A percentile compares a stretch with the other conserved stretches of the same genome.
Evolutionary conservation across 1,140 invertebrate species (phyloP).

Genomic region (Ips typographus): DNA sequence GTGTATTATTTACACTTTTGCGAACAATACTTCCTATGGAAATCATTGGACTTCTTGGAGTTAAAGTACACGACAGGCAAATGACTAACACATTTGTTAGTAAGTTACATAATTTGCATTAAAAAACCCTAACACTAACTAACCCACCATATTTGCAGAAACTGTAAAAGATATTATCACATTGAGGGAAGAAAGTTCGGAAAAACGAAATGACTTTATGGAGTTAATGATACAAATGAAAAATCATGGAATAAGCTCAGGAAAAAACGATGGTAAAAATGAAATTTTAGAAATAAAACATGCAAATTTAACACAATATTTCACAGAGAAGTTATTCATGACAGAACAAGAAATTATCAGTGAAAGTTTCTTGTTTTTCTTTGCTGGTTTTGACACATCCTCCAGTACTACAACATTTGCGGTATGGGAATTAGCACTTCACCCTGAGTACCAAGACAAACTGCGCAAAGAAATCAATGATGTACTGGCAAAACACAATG

Average conservation of each 20-base stretch:
- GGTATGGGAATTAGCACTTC: constrained; percentile 59
- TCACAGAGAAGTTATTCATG: not conserved
- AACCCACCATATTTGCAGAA: constrained; percentile 50
- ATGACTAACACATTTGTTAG: too few relatives aligned
- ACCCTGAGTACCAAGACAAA: constrained; percentile 61
- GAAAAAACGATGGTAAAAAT: not conserved
- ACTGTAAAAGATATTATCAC: constrained; percentile 58
- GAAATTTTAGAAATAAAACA: not conserved
- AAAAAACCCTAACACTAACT: constrained; percentile 40
- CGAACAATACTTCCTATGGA: not conserved
- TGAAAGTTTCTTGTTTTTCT: constrained; percentile 63
- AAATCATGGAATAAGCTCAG: constrained; percentile 49
- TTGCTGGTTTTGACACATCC: constrained; percentile 71
- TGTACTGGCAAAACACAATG: constrained; percentile 51
- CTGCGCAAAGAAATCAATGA: constrained; percentile 59
- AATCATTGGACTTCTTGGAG: not conserved
- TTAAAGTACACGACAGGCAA: not conserved
- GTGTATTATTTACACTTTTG: not conserved
- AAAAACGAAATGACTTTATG: constrained; percentile 58
- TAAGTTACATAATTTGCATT: not conserved
- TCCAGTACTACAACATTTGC: constrained; percentile 61
- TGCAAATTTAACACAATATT: not conserved
- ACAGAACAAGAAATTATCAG: constrained; percentile 53
- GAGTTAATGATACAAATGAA: constrained; percentile 57
- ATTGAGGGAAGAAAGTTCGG: constrained; percentile 54